Percentiles rank a stretch among this genome's conserved stretches.
Evolutionary conservation across 2,797 vertebrate genomes (phyloP).

Genomic region (Paratrypauchen microcephalus): DNA sequence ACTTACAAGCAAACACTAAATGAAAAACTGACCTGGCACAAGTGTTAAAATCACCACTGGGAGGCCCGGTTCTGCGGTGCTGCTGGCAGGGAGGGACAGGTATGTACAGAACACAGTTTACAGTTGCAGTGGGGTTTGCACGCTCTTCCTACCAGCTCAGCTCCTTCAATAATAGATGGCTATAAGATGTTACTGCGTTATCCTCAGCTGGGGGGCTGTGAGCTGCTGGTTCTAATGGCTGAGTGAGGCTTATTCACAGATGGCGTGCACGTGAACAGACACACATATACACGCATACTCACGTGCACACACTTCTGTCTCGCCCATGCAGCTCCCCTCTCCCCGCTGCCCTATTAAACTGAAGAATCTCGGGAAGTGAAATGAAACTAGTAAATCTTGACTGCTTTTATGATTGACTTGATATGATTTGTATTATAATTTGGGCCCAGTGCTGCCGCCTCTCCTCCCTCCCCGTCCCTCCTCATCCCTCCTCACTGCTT

Average conservation of each 20-base stretch:
- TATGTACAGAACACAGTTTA: conserved; percentile 46
- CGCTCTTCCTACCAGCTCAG: conserved; percentile 58
- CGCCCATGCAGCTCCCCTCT: conserved; percentile 61
- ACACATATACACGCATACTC: not conserved
- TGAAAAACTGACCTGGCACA: not conserved
- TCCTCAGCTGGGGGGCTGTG: conserved; percentile 68
- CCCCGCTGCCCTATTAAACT: conserved; percentile 78
- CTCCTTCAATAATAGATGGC: conserved; percentile 73
- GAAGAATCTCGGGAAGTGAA: conserved; percentile 77
- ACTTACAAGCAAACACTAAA: not conserved
- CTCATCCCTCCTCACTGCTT: conserved; percentile 56
- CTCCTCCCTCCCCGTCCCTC: conserved; percentile 50
- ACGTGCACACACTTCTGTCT: conserved; percentile 60
- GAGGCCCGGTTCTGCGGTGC: not conserved
- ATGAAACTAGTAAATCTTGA: conserved; percentile 80
- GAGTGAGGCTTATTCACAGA: conserved; percentile 66
- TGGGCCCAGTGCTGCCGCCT: conserved; percentile 65
- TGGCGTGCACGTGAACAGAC: conserved; percentile 17
- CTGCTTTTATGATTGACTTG: conserved; percentile 80
- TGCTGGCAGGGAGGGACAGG: conserved; percentile 23
- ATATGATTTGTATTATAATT: conserved; percentile 82
- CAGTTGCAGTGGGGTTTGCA: conserved; percentile 58
- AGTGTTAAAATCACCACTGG: not conserved
- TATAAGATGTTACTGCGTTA: conserved; percentile 64
- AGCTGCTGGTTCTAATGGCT: conserved; percentile 61